phyloP scores from a whole-genome alignment of 2,888 invertebrate genomes.

The Microplitis deprimator region DNA sequence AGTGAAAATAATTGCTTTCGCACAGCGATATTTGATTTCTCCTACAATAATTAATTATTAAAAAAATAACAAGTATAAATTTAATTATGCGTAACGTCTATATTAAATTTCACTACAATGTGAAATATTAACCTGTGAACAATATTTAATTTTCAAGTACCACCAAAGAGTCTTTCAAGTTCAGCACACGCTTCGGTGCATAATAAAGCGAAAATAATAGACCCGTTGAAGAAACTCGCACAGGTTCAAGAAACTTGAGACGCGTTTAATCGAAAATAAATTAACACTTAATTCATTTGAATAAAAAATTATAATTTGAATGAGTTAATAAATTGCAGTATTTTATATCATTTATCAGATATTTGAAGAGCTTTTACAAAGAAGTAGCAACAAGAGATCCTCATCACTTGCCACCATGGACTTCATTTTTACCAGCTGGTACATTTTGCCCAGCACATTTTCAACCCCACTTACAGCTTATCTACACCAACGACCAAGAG shows the following conservation, averaged over 20 bases:
- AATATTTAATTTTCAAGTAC: background rate
- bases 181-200: slow-evolving; percentile 4
- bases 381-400: slow-evolving; percentile 72
- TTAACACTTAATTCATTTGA: background rate
- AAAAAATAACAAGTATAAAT: background rate
- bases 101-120: background rate
- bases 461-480: slow-evolving; percentile 72
- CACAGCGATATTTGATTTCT: too few relatives aligned
- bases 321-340: background rate
- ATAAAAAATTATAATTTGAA: too few relatives aligned
- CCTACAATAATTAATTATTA: too few relatives aligned
- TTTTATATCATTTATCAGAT: slow-evolving; percentile 59
- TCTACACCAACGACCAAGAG: slow-evolving; percentile 67
- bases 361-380: slow-evolving; percentile 72
- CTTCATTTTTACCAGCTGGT: slow-evolving; percentile 72
- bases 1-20: too few relatives aligned
- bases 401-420: slow-evolving; percentile 72
- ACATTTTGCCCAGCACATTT: slow-evolving; percentile 73
- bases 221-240: background rate
- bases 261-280: background rate
- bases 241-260: background rate
- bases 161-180: slow-evolving; percentile 23
- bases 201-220: slow-evolving; percentile 4
- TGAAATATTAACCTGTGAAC: background rate
- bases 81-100: background rate